These are phyloP conservation scores for Pammene fasciana DNA, from an alignment of 2,888 invertebrate species.

Conservation along the genomic window DNA sequence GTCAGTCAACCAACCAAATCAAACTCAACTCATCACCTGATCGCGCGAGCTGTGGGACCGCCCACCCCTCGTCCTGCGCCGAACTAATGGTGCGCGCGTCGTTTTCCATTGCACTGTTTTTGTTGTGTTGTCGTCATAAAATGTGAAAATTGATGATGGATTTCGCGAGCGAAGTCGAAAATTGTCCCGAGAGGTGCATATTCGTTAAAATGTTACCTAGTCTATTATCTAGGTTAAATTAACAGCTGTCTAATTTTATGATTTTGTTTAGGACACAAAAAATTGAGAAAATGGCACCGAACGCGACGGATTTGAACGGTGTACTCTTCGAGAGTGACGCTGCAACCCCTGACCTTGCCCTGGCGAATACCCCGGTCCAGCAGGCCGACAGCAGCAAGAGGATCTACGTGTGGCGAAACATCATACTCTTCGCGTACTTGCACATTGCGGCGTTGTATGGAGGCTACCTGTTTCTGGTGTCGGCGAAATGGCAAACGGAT, in stretches of 20 bases:
- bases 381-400: constrained; percentile 82
- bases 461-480: constrained; percentile 87
- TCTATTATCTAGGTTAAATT: constrained; percentile 17
- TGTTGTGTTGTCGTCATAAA: constrained; percentile 38
- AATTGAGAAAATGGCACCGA: constrained; percentile 70
- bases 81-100: constrained; percentile 31
- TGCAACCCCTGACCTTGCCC: constrained; percentile 73
- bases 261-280: constrained; percentile 50
- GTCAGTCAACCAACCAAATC: constrained; percentile 2
- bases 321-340: constrained; percentile 78
- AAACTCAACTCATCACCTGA: constrained; percentile 8
- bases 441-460: constrained; percentile 91
- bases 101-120: constrained; percentile 30
- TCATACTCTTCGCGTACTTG: constrained; percentile 89
- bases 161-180: constrained; percentile 51
- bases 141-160: constrained; percentile 47
- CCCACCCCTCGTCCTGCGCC: constrained; percentile 20
- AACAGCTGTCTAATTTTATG: constrained; percentile 3
- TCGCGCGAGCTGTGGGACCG: constrained; percentile 4
- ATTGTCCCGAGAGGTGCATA: constrained; percentile 50
- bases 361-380: constrained; percentile 65
- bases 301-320: constrained; percentile 71
- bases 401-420: constrained; percentile 92
- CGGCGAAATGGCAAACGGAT: constrained; percentile 88
- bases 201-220: background rate